These are phyloP conservation scores for Delichon dasypus DNA, from an alignment of 2,797 vertebrate species.

Conservation along the genomic window DNA sequence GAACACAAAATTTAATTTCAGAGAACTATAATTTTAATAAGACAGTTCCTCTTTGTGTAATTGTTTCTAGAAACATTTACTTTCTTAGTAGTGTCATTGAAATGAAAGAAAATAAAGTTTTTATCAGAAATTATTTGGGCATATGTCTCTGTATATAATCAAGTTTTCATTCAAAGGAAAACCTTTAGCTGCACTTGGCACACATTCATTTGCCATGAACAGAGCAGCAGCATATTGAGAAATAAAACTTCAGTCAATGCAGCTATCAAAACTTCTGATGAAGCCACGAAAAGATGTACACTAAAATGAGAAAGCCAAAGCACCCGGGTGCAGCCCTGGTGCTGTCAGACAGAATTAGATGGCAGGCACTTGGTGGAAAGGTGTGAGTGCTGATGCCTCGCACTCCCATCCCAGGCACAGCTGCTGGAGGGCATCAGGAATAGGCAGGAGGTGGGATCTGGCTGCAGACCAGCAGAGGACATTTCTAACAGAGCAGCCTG, in stretches of 20 bases:
- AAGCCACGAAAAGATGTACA: accelerated
- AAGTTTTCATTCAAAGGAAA: not conserved
- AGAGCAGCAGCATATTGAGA: not conserved
- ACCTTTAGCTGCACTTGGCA: not conserved
- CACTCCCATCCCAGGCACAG: not conserved
- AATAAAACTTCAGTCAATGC: not conserved
- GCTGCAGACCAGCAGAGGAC: not conserved
- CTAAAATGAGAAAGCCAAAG: not conserved
- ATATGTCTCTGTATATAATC: not conserved
- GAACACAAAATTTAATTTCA: too few relatives aligned
- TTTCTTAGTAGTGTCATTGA: not conserved
- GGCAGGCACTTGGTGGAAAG: accelerated
- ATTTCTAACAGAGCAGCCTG: not conserved
- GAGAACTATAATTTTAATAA: not conserved
- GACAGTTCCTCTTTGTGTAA: not conserved
- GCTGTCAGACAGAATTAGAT: not conserved
- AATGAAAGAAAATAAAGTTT: not conserved
- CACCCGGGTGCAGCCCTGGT: accelerated
- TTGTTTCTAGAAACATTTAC: not conserved
- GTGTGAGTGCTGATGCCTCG: not conserved
- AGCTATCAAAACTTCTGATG: not conserved
- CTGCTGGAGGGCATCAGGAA: too few relatives aligned
- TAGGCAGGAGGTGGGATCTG: not conserved
- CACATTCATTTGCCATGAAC: not conserved
- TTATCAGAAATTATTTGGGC: not conserved